Evolutionary conservation across 2,888 invertebrate species (phyloP), one percentile per base, ranked within the genome.

Genomic region (Philaethria dido): DNA sequence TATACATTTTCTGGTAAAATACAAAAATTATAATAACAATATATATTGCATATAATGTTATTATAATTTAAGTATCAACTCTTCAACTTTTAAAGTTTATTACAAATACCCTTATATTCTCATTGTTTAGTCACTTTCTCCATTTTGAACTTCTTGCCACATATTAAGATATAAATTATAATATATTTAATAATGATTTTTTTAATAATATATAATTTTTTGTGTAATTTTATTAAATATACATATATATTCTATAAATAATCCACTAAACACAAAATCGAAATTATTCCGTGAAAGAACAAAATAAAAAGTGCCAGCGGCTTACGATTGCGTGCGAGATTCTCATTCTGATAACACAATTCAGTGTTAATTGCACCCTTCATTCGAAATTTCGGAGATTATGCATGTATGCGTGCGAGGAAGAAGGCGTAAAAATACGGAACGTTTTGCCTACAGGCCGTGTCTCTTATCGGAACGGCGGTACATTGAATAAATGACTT

Each of bases 291-390:
- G 9, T 33, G 18, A 63, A 45, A 2, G 20, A 16, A 29, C n/a
- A 8, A 47, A 52, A 29, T 48, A n/a, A 20, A 60, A 54, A 44
- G 22, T 47, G 50, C 50, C 45, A 39, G 52, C 45, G 59, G 25
- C 16, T 29, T 59, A 45, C 45, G 39, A 59, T 67, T 18, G 66
- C 72, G 66, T 70, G 68, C 52, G 66, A 70, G 68, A 69, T 71
- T 64, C 65, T 57, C 65, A 60, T 70, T 65, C 66, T 67, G 71
- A 69, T 66, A 73, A 64, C 47, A 57, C 47, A 48, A 71, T 69
- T 52, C 69, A 47, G 69, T 67, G 64, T 71, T 71, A 71, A 71
- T 67, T 65, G 71, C 57, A 59, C 52, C 62, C 60, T 62, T 68
- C 63, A 59, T 59, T 59, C 44, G 59, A 63, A 71, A 71, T 68